Evolutionary conservation across 1,140 invertebrate species (phyloP).

Genomic region (Bombus affinis): DNA sequence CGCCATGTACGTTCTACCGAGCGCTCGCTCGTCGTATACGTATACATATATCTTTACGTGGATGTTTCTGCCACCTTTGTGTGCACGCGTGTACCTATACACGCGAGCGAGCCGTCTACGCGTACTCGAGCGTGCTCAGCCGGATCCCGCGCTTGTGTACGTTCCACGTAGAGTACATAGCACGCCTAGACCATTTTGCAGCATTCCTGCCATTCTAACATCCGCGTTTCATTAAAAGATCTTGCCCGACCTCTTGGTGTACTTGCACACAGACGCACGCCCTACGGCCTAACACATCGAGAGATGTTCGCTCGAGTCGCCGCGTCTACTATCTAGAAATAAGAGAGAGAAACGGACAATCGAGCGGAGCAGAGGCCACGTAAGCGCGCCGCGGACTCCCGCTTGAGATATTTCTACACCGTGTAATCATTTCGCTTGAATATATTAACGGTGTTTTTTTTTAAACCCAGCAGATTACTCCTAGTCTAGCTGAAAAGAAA

Average conservation of each 20-base stretch:
- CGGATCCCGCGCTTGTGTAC: constrained; percentile 8
- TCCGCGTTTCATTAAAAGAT: constrained; percentile 78
- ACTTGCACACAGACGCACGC: neutral
- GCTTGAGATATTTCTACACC: constrained; percentile 30
- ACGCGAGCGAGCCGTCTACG: neutral
- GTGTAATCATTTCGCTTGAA: constrained; percentile 47
- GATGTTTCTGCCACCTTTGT: constrained; percentile 34
- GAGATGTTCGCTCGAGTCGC: constrained; percentile 21
- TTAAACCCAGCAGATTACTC: neutral
- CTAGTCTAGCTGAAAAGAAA: neutral
- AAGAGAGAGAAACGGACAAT: neutral
- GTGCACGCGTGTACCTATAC: neutral
- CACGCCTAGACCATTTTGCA: constrained; percentile 74
- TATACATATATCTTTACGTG: constrained; percentile 15
- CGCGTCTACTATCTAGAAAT: constrained; percentile 25
- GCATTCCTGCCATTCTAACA: constrained; percentile 77
- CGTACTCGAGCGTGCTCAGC: constrained; percentile 31
- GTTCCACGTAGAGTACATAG: constrained; percentile 49
- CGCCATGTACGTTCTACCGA: constrained; percentile 29
- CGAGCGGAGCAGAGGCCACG: neutral
- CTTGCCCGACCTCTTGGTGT: constrained; percentile 52
- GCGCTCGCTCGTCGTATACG: no score
- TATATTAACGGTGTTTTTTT: constrained; percentile 32
- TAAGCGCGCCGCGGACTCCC: constrained; percentile 8
- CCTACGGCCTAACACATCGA: neutral